phyloP scores from a whole-genome alignment of 2,888 invertebrate genomes.

The Bruchidius siliquastri region DNA sequence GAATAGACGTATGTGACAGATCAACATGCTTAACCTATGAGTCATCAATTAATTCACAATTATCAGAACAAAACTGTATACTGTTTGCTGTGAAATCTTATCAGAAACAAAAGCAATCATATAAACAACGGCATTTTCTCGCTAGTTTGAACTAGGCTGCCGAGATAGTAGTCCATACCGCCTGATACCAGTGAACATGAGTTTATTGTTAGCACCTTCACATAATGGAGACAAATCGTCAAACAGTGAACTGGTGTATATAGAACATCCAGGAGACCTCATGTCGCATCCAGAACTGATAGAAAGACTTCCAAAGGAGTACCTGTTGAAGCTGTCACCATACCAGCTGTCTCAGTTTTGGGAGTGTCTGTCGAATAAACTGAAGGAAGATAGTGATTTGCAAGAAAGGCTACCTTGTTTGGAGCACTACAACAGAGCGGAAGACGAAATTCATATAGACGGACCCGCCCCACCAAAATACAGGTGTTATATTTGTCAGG shows the following conservation, averaged over 20 bases:
- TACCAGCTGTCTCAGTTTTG: slow-evolving; percentile 13
- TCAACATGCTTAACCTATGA: neutral
- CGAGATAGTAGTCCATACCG: neutral
- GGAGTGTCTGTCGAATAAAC: slow-evolving; percentile 12
- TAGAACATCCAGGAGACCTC: neutral
- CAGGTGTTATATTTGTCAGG: slow-evolving; percentile 13
- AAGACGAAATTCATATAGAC: slow-evolving; percentile 19
- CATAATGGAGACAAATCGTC: neutral
- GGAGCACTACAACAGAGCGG: slow-evolving; percentile 22
- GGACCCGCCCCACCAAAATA: slow-evolving; percentile 22
- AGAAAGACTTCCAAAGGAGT: slow-evolving; percentile 10
- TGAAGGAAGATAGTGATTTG: slow-evolving; percentile 16
- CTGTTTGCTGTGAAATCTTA: neutral
- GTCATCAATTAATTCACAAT: neutral
- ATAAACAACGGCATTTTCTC: neutral
- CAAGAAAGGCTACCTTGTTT: slow-evolving; percentile 18
- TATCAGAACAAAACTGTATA: neutral
- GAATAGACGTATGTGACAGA: neutral
- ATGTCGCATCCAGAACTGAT: slow-evolving; percentile 8
- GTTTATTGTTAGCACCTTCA: neutral
- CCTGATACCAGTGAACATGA: neutral
- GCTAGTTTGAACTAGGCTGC: neutral
- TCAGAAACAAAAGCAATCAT: neutral
- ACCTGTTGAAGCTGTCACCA: slow-evolving; percentile 11
- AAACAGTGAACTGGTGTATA: neutral